These are phyloP conservation scores for Lymantria dispar DNA, from an alignment of 2,888 invertebrate species.

Conservation along the genomic window DNA sequence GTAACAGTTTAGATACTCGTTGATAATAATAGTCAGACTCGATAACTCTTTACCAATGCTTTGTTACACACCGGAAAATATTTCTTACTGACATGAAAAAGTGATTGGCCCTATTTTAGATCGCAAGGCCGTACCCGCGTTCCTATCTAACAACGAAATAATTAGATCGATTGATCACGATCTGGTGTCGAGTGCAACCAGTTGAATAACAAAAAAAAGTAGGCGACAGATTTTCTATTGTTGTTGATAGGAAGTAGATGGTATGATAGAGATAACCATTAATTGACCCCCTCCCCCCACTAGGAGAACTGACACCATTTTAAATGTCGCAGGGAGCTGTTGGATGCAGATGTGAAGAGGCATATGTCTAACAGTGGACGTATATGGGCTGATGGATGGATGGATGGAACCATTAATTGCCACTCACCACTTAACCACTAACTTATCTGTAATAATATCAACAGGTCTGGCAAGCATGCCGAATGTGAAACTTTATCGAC, in stretches of 20 bases:
- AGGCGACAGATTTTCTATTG: constrained; percentile 3
- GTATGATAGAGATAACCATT: not conserved
- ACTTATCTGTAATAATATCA: no score
- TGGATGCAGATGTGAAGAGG: no score
- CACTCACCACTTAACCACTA: no score
- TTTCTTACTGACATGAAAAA: constrained; percentile 17
- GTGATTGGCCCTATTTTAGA: constrained; percentile 23
- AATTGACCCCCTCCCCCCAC: no score
- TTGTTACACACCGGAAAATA: constrained; percentile 26
- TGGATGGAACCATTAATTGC: no score
- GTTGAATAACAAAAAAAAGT: constrained; percentile 3
- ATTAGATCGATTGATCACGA: constrained; percentile 31
- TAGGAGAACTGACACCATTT: no score
- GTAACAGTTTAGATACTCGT: not conserved
- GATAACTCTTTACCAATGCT: constrained; percentile 7
- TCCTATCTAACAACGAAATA: constrained; percentile 36
- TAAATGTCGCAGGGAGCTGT: no score
- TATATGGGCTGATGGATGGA: no score
- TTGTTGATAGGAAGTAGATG: not conserved
- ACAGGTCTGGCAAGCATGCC: no score
- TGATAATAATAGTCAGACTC: not conserved
- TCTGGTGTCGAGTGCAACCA: constrained; percentile 19
- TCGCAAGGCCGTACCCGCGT: constrained; percentile 45
- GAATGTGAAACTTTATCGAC: no score
- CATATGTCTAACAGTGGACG: no score